Percentiles rank a stretch among this genome's conserved stretches.
phyloP scores from a whole-genome alignment of 2,888 invertebrate genomes.

The Actias luna region DNA sequence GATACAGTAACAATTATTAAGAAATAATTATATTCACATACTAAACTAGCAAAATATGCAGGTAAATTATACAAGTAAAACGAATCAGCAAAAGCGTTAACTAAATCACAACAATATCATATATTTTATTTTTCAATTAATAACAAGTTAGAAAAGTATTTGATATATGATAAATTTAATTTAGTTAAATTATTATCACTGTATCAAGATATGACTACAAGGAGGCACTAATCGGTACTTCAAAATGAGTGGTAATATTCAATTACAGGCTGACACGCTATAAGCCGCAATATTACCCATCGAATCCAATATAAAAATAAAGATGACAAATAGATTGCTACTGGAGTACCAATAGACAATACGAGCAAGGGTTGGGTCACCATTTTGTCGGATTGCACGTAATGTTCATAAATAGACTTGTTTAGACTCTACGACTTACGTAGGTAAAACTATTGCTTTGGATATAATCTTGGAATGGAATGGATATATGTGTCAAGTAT shows the following conservation, averaged over 20 bases:
- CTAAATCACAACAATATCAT: too few species aligned
- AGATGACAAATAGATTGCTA: constrained; percentile 69
- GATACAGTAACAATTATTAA: too few species aligned
- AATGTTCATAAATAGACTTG: constrained; percentile 35
- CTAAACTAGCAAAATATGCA: too few species aligned
- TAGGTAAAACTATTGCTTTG: not conserved
- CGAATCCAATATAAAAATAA: constrained; percentile 61
- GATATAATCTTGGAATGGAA: too few species aligned
- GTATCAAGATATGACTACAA: constrained; percentile 6
- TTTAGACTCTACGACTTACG: constrained; percentile 27
- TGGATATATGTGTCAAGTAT: too few species aligned
- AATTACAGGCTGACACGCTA: constrained; percentile 26
- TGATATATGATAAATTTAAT: too few species aligned
- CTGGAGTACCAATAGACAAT: constrained; percentile 52
- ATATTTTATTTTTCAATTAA: too few species aligned
- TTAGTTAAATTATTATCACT: not conserved
- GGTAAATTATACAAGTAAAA: too few species aligned
- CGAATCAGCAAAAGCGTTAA: too few species aligned
- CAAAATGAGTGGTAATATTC: not conserved
- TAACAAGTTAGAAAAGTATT: too few species aligned
- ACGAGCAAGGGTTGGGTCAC: constrained; percentile 62
- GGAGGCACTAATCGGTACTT: not conserved
- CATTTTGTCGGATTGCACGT: constrained; percentile 46
- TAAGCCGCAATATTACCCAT: constrained; percentile 50
- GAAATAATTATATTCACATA: too few species aligned